Percentiles rank a stretch among this genome's conserved stretches.
Conservation (phyloP, 2,888 invertebrate species). For the Athalia circularis region DNA sequence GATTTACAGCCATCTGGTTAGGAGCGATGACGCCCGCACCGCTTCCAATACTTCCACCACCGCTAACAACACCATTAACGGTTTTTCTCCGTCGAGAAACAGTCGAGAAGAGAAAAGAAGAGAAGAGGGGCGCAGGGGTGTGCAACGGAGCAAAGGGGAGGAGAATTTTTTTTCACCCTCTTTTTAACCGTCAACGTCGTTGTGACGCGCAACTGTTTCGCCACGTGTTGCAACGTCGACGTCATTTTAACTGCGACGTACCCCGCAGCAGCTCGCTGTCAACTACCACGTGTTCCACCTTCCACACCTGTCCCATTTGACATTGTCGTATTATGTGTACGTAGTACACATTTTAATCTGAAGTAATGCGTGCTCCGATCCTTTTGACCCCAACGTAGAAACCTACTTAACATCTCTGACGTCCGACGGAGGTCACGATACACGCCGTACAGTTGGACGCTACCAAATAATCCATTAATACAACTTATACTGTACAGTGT, state of each 20-base stretch:
- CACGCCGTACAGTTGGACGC: too few species aligned
- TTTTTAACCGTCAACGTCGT: not conserved
- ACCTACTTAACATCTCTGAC: slow-evolving; percentile 1
- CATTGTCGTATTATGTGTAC: not conserved
- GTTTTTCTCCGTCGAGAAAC: not conserved
- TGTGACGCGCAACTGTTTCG: not conserved
- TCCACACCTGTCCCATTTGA: slow-evolving; percentile 4
- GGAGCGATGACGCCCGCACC: slow-evolving; percentile 3
- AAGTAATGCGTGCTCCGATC: not conserved
- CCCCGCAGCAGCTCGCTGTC: too few species aligned
- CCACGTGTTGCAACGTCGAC: slow-evolving; percentile 7
- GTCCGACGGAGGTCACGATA: not conserved
- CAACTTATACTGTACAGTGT: too few species aligned
- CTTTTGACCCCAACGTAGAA: not conserved
- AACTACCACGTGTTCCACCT: not conserved
- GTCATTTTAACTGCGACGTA: too few species aligned
- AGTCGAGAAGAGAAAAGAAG: not conserved
- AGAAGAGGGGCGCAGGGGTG: too few species aligned
- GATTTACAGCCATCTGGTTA: slow-evolving; percentile 14
- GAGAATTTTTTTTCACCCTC: slow-evolving; percentile 3
- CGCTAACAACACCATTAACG: not conserved
- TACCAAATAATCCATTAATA: not conserved
- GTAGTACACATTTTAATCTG: slow-evolving; percentile 15
- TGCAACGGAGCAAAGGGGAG: too few species aligned
- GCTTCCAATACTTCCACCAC: not conserved